Conservation (phyloP, 2,113 vertebrate genomes). For the Andinoacara biseriatus region DNA sequence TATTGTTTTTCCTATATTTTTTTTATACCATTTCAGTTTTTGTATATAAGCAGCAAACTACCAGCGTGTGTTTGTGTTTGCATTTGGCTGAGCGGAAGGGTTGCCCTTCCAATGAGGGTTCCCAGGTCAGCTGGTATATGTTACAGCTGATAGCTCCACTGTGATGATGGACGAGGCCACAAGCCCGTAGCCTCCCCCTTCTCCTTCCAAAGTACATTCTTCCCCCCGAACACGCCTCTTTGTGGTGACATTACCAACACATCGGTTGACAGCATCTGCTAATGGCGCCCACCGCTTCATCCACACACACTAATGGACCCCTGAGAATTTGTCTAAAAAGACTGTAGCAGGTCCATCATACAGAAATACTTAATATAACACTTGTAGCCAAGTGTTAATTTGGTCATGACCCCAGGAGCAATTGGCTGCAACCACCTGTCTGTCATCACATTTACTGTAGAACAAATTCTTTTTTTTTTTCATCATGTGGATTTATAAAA, state of each 20-base stretch:
- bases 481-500: too few relatives aligned
- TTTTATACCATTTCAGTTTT: neutral
- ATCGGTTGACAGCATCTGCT: constrained; percentile 40
- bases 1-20: neutral
- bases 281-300: constrained; percentile 27
- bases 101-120: constrained; percentile 9
- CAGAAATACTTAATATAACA: constrained; percentile 28
- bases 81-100: constrained; percentile 1
- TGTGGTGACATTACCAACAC: constrained; percentile 55
- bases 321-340: constrained; percentile 3
- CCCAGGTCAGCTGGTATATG: constrained; percentile 59
- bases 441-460: constrained; percentile 44
- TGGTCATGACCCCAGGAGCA: constrained; percentile 4
- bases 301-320: constrained; percentile 23
- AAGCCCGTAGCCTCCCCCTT: constrained; percentile 6
- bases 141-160: constrained; percentile 68
- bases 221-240: constrained; percentile 20
- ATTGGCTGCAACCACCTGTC: constrained; percentile 30
- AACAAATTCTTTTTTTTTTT: neutral
- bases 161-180: constrained; percentile 66
- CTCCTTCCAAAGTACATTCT: constrained; percentile 2
- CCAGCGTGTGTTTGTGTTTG: neutral
- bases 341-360: neutral
- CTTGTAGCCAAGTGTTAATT: constrained; percentile 43
- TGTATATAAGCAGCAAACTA: neutral